Evolutionary conservation across 2,888 invertebrate genomes (phyloP), one percentile per base, ranked within the genome.

Genomic region (Phania funesta): DNA sequence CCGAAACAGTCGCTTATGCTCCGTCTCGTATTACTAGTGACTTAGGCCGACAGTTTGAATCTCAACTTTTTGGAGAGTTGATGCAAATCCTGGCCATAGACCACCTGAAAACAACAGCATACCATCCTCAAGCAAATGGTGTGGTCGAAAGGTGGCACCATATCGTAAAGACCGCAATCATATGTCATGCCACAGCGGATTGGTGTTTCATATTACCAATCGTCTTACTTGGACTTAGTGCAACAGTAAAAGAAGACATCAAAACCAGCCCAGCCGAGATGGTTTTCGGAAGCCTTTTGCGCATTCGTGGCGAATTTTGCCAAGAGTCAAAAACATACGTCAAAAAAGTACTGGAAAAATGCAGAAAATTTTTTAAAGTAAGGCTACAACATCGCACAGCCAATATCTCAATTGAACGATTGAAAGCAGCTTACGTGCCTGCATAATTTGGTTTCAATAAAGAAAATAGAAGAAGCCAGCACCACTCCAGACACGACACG

Each of bases 41-140:
- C 24, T 48, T 58, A 22, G 7, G 11, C 9, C 38, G 38, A 2
- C 44, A 44, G 18, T 44, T 48, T 48, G n/a, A n/a, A n/a, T 48
- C 48, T 2, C 48, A 22, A 24, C 13, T 48, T 24, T 48, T 48
- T 24, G 24, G 1, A 13, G 73, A 83, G 20, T 41, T 83, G 3
- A 74, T 44, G n/a, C 24, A 67, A 11, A 11, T 78, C 1, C 54
- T 80, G 2, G 85, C 83, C 9, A 44, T 82, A 0, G 41, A 80
- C 0, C 79, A 83, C 13, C 35, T 78, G 22, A 32, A 41, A 20
- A 80, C 84, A 20, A 79, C 82, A 3, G 38, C 83, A 0, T 84
- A 80, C 20, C 81, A 85, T 20, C 82, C 84, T 0, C 78, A 80
- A 58, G 32, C 80, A 6, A 85, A 85, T 29, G 83, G 83, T 0